Base-by-base conservation (phyloP, 2,113 vertebrate genomes). In the Osmerus eperlanus region DNA sequence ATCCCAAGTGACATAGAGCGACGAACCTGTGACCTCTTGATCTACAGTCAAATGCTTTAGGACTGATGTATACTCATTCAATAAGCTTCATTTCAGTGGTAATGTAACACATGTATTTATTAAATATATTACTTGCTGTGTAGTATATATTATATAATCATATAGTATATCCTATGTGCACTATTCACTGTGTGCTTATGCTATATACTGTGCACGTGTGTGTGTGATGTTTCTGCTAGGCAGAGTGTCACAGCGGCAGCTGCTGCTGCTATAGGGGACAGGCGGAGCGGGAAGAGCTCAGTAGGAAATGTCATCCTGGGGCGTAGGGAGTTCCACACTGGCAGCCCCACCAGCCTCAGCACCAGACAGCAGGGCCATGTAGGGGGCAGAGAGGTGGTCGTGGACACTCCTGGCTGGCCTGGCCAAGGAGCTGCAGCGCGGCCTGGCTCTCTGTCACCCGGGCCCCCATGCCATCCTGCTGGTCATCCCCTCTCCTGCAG, bases 351-450 rank as follows among this genome's bases (percentile, higher is more conserved):
- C 3, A 64, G 19, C 1, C 61, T 11, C n/a, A 83, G 83, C 83
- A 62, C 19, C 68, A 80, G 18, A 23, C 41, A 61, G 25, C 59
- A 2, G 0, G 58, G 41, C 15, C 15, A 9, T 2, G 3, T 65
- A 15, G 68, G 16, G 21, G 81, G 83, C 23, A 47, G 32, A 56
- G 68, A 77, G 55, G 71, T 87, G 65, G 64, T 23, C 1, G 79
- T 85, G 29, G 81, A 87, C 78, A 87, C 81, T 14, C 83, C 85
- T 0, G 83, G 81, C 1, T 87, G 18, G 3, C 1, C 73, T 82
- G 6, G 72, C 76, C 1, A 11, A 18, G 72, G 81, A 86, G 75
- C 28, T 84, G 23, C 1, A 1, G 21, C 52, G 75, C 58, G 74
- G 63, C 6, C 18, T 85, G 56, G 9, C 47, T 21, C 76, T 86